phyloP scores from a whole-genome alignment of 2,113 vertebrate genomes.

The Elephas maximus region DNA sequence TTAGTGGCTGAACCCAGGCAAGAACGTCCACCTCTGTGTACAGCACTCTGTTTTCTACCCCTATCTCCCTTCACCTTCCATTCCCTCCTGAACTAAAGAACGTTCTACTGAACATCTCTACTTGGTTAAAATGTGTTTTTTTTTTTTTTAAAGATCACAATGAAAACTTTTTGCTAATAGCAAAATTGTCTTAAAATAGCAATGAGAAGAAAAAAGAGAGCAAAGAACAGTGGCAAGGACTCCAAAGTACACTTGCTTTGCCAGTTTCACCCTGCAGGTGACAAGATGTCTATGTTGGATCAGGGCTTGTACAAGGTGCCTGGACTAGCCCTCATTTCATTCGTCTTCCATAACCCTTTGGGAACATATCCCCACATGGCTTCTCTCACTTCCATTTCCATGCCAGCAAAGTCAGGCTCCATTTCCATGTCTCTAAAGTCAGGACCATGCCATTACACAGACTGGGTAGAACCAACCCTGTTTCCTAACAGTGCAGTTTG shows the following conservation, averaged over 20 bases:
- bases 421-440: not conserved
- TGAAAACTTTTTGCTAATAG: not conserved
- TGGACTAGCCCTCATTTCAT: not conserved
- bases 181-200: not conserved
- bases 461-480: not conserved
- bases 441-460: not conserved
- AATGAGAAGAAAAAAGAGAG: not conserved
- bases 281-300: not conserved
- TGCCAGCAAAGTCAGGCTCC: too few relatives aligned
- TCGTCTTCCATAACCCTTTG: not conserved
- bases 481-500: not conserved
- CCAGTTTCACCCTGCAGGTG: not conserved
- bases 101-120: not conserved
- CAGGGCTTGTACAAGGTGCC: not conserved
- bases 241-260: not conserved
- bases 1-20: not conserved
- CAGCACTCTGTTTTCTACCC: not conserved
- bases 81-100: not conserved
- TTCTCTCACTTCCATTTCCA: not conserved
- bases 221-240: not conserved
- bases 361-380: not conserved
- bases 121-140: not conserved
- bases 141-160: not conserved
- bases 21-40: not conserved
- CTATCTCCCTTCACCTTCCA: not conserved